A percentile compares a stretch with the other conserved stretches of the same genome.
These are phyloP conservation scores for Merops nubicus DNA, from an alignment of 2,113 vertebrate species.

Conservation along the genomic window DNA sequence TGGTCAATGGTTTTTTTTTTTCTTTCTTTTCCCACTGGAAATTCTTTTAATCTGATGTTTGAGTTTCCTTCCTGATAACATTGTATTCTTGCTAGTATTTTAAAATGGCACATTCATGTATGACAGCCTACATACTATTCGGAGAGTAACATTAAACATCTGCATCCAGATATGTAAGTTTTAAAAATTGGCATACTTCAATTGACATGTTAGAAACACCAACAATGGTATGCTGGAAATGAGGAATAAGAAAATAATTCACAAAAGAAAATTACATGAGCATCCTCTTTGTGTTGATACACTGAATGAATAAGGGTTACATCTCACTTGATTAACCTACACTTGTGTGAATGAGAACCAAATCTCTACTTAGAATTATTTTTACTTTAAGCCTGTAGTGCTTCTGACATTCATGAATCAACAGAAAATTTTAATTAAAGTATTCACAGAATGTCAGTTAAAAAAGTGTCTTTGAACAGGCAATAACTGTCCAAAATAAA, in stretches of 20 bases:
- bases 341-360: neutral
- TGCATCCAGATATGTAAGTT: neutral
- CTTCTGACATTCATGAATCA: neutral
- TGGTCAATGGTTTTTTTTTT: neutral
- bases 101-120: neutral
- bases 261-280: neutral
- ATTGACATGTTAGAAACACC: neutral
- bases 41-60: neutral
- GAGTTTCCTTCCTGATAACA: neutral
- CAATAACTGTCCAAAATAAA: neutral
- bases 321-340: neutral
- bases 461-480: neutral
- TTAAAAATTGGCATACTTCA: neutral
- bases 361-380: neutral
- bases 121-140: neutral
- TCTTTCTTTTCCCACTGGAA: rapidly evolving
- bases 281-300: neutral
- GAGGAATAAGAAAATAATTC: neutral
- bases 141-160: neutral
- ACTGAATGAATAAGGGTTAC: neutral
- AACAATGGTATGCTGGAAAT: neutral
- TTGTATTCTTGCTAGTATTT: neutral
- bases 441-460: neutral
- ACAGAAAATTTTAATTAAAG: neutral
- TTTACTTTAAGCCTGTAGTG: neutral